Percentiles rank a stretch among this genome's conserved stretches.
Evolutionary conservation across 2,113 vertebrate genomes (phyloP).

Genomic region (Nycticorax nycticorax): DNA sequence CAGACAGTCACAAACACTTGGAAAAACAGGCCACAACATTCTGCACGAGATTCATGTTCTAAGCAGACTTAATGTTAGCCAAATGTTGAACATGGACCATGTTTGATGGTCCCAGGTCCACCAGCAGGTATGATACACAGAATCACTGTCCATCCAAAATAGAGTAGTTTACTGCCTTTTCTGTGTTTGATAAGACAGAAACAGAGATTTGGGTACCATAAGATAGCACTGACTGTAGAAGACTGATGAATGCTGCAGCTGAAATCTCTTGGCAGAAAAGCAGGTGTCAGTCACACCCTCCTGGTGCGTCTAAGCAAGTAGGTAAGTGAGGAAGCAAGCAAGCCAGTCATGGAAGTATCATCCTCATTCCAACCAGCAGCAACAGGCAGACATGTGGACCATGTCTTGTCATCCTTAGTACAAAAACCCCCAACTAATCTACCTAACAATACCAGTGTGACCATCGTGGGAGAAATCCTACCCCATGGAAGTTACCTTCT

Average conservation of each 20-base stretch:
- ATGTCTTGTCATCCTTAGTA: not conserved
- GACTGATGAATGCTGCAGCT: not conserved
- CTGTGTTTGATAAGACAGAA: not conserved
- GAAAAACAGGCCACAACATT: not conserved
- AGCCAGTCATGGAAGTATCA: not conserved
- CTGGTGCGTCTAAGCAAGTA: not conserved
- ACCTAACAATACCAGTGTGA: not conserved
- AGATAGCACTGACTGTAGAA: not conserved
- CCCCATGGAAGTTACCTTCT: not conserved
- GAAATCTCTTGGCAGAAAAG: not conserved
- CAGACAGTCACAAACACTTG: not conserved
- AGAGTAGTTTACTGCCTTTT: not conserved
- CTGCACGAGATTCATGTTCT: not conserved
- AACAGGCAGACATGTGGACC: not conserved
- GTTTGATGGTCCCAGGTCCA: not conserved
- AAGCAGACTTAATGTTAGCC: not conserved
- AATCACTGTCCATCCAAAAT: not conserved
- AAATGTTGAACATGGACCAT: not conserved
- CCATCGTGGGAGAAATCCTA: not conserved
- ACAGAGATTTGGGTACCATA: not conserved
- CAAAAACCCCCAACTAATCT: not conserved
- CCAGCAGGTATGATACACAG: not conserved
- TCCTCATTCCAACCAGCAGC: not conserved
- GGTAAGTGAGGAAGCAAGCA: not conserved
- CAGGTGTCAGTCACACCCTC: not conserved